Base-by-base conservation (phyloP, 2,113 vertebrate species). In the Chlamydotis undulata region DNA sequence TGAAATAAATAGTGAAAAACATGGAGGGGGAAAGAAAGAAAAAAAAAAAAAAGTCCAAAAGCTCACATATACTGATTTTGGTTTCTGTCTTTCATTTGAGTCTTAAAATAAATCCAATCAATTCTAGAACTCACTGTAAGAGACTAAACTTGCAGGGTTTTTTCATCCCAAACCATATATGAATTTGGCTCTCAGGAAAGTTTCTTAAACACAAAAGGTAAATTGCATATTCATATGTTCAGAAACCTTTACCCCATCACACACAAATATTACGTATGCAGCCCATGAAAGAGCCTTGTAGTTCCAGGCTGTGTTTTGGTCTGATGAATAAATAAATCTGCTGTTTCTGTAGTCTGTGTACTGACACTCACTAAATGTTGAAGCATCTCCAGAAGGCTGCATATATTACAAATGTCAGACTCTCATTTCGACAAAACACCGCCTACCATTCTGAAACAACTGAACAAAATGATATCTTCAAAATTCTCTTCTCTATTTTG, bases 1-100 rank as follows among this genome's bases (percentile, higher is more conserved):
- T 88, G 89, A 93, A 65, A 49, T 39, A 88, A 78, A 73, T 5
- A 71, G 8, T 31, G 45, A 45, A 79, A 83, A 88, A 67, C 7
- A 10, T 19, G 31, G 37, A 33, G 6, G 22, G 1, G 1, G 0
- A 25, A 12, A 26, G 52, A 26, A 26, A 53, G 25, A 53, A 3
- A 8, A 35, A n/a, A 17, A 0, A 37, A 22, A 43, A 43, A 43
- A 16, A 3, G 3, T 35, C 35, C 9, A 35, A 81, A 74, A 39
- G 9, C 29, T 83, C 57, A 83, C 49, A 75, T 60, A 56, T 37
- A 83, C n/a, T 69, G 60, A 53, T 59, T 87, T 45, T 5, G 3
- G 28, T 50, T 68, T 39, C 53, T 77, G 21, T 19, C 14, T 57
- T 53, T 61, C 50, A 70, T 14, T 24, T 0, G 0, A 95, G 41